Evolutionary conservation across 1,140 invertebrate genomes (phyloP), one percentile per base, ranked within the genome.

Genomic region (Lasioglossum baleicum): DNA sequence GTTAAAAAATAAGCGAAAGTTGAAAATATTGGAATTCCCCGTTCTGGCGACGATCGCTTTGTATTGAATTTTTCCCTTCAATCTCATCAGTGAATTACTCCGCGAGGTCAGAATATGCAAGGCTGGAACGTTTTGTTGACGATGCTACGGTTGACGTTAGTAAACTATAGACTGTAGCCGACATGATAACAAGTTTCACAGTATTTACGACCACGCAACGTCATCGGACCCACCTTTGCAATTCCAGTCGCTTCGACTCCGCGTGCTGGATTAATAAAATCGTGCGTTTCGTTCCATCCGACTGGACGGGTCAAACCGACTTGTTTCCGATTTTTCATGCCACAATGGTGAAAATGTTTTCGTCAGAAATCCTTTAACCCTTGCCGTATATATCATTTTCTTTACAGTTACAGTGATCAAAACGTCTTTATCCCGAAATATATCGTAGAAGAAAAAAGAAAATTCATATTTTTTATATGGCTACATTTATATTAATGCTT

Each of bases 121-220:
- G 17, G n/a, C 13, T n/a, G 48, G 5, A 65, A 20, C 42, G 44
- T 26, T 64, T 26, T 64, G 58, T 72, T 48, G 31, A 40, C 75
- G 76, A 69, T 83, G 70, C 71, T 70, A 81, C 74, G 74, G 15
- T 53, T 44, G 63, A 53, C 69, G 64, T 65, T 53, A 53, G 51
- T 20, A 53, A 63, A 63, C 60, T 58, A 40, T 77, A 77, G 63
- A 63, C 65, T 66, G 26, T 74, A 77, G 56, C 51, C 60, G 68
- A 53, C 42, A 56, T 64, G 80, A 76, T 76, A 82, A 85, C 68
- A 26, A 82, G 67, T 82, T 73, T 1, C 63, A 72, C 82, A 75
- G 75, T 85, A 80, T 85, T 82, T 85, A 82, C 80, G 80, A 79
- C 71, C 80, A 78, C 69, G 74, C 82, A 58, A 85, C 84, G 80